phyloP scores from a whole-genome alignment of 2,797 vertebrate genomes.

The Sternarchorhynchus goeldii region DNA sequence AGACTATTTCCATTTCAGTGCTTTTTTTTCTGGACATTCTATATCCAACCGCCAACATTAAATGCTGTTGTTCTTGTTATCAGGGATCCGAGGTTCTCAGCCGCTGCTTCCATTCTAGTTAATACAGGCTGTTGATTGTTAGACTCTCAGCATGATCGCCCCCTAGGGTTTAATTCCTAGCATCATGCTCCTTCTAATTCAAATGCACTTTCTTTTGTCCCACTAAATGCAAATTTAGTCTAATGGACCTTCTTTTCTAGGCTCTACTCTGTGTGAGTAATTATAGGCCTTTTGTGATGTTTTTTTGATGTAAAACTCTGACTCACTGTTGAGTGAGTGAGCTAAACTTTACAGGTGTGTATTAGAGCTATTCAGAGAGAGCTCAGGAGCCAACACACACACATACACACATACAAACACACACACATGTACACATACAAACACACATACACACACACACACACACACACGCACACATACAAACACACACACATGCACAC shows the following conservation, averaged over 20 bases:
- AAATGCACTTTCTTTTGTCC: slow-evolving; percentile 42
- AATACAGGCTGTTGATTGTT: background rate
- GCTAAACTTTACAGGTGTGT: slow-evolving; percentile 50
- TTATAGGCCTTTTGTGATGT: slow-evolving; percentile 51
- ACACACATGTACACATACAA: slow-evolving; percentile 14
- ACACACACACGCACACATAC: slow-evolving; percentile 40
- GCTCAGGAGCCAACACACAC: slow-evolving; percentile 36
- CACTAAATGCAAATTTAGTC: slow-evolving; percentile 48
- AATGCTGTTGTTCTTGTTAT: background rate
- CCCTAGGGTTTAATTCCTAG: slow-evolving; percentile 1
- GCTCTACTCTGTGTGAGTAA: slow-evolving; percentile 52
- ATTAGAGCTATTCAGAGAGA: slow-evolving; percentile 49
- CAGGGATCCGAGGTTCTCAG: no score
- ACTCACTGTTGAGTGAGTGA: slow-evolving; percentile 45
- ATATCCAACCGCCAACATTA: no score
- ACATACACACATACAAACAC: slow-evolving; percentile 28
- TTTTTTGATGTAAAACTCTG: slow-evolving; percentile 47
- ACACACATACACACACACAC: slow-evolving; percentile 39
- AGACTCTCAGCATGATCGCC: slow-evolving; percentile 4
- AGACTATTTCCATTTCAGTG: no score
- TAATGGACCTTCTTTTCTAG: slow-evolving; percentile 47
- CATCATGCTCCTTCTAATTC: slow-evolving; percentile 27
- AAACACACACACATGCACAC: no score
- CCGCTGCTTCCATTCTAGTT: background rate
- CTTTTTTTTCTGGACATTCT: no score